Evolutionary conservation across 2,888 invertebrate genomes (phyloP).

Genomic region (Crossocerus cetratus): DNA sequence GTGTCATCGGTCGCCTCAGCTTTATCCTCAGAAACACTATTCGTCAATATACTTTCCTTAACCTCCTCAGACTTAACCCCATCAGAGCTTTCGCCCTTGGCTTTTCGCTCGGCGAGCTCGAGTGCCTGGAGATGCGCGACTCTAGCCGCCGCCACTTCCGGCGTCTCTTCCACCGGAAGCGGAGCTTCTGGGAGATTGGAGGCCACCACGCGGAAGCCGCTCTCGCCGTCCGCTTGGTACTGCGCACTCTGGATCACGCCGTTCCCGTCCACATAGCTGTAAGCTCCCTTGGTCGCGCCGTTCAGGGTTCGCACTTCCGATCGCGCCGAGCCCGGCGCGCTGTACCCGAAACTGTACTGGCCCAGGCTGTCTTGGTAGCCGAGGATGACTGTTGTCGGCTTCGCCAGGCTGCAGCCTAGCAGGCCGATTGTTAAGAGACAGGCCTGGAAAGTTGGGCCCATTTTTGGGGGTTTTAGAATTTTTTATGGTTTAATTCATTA

Average conservation of each 20-base stretch:
- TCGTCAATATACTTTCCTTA: background rate
- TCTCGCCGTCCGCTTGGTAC: slow-evolving; percentile 75
- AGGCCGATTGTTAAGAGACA: slow-evolving; percentile 47
- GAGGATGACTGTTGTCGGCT: slow-evolving; percentile 53
- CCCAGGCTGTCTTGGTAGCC: slow-evolving; percentile 76
- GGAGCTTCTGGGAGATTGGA: slow-evolving; percentile 76
- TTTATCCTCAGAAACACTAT: background rate
- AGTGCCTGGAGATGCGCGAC: slow-evolving; percentile 71
- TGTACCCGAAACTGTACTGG: slow-evolving; percentile 77
- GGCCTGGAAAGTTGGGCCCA: slow-evolving; percentile 47
- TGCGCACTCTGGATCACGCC: slow-evolving; percentile 76
- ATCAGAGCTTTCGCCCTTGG: background rate
- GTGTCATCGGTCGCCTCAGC: background rate
- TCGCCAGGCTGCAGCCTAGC: slow-evolving; percentile 40
- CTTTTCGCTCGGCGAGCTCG: slow-evolving; percentile 33
- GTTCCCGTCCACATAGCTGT: slow-evolving; percentile 76
- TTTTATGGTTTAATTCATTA: no score
- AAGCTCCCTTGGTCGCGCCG: slow-evolving; percentile 76
- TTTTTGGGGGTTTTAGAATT: no score
- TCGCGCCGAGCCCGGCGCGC: slow-evolving; percentile 67
- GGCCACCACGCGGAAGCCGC: slow-evolving; percentile 77
- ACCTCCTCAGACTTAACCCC: no score
- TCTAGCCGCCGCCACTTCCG: slow-evolving; percentile 74
- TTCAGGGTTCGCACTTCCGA: slow-evolving; percentile 74
- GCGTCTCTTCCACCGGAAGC: slow-evolving; percentile 72